Evolutionary conservation across 2,113 vertebrate species (phyloP).

Genomic region (Malurus elegans): DNA sequence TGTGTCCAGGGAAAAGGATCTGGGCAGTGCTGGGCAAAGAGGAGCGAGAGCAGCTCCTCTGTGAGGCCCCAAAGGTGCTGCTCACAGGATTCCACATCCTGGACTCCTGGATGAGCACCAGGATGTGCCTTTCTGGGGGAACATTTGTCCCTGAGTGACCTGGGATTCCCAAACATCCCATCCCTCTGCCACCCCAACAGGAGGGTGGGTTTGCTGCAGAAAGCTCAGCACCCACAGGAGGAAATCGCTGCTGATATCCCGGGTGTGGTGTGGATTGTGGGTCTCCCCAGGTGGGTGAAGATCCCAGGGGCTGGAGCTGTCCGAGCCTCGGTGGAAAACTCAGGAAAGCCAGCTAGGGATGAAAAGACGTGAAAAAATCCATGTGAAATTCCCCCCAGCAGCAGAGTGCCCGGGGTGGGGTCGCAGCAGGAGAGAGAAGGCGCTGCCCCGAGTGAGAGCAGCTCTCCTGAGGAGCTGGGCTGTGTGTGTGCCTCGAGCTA

Average conservation of each 20-base stretch:
- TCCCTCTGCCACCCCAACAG: neutral
- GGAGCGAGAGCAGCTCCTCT: neutral
- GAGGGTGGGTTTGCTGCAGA: neutral
- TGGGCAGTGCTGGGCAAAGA: fast-evolving
- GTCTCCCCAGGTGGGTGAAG: neutral
- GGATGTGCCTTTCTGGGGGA: neutral
- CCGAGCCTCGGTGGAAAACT: neutral
- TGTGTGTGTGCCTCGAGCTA: slow-evolving; percentile 11
- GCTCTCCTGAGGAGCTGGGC: neutral
- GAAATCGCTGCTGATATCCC: neutral
- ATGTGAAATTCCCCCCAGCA: neutral
- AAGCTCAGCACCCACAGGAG: neutral
- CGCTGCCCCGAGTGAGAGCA: neutral
- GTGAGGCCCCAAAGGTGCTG: neutral
- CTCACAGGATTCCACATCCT: neutral
- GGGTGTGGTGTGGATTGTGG: neutral
- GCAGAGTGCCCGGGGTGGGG: neutral
- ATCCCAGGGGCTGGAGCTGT: neutral
- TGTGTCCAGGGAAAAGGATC: neutral
- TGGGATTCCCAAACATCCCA: fast-evolving
- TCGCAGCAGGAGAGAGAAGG: neutral
- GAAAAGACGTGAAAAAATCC: neutral
- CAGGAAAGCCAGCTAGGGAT: too few species aligned
- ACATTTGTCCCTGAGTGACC: neutral
- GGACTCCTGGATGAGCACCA: neutral